phyloP scores from a whole-genome alignment of 2,113 vertebrate genomes.

The Istiophorus platypterus region DNA sequence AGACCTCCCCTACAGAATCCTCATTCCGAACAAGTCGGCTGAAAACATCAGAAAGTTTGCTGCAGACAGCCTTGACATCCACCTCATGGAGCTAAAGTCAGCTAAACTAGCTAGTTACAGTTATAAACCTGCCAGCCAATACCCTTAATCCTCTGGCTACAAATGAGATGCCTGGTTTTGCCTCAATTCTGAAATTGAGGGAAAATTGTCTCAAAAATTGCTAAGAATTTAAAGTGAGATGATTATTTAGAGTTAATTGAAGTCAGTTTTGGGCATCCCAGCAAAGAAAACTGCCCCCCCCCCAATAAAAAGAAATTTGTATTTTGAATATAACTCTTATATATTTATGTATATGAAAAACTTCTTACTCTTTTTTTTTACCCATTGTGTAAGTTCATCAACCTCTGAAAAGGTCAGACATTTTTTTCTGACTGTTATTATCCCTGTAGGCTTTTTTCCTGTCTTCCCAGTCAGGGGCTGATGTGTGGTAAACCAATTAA shows the following conservation, averaged over 20 bases:
- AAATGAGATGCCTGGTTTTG: neutral
- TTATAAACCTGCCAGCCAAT: neutral
- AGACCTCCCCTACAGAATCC: too few relatives aligned
- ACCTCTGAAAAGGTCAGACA: constrained; percentile 8
- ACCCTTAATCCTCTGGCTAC: neutral
- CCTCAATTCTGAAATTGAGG: too few relatives aligned
- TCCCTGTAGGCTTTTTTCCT: constrained; percentile 25
- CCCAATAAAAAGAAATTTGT: neutral
- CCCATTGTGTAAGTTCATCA: neutral
- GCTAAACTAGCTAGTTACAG: neutral
- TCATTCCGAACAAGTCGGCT: neutral
- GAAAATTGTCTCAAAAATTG: too few relatives aligned
- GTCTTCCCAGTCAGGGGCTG: constrained; percentile 22
- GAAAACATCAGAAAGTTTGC: neutral
- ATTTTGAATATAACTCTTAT: neutral
- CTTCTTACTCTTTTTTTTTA: neutral
- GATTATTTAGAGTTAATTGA: too few relatives aligned
- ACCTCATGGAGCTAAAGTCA: neutral
- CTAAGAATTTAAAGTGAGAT: too few relatives aligned
- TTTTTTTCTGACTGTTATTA: neutral
- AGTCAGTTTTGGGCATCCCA: too few relatives aligned
- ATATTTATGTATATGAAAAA: neutral
- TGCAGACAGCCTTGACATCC: neutral
- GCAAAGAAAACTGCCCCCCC: too few relatives aligned
- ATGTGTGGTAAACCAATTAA: constrained; percentile 38